phyloP scores from a whole-genome alignment of 2,888 invertebrate species.

The Dascillus cervinus region DNA sequence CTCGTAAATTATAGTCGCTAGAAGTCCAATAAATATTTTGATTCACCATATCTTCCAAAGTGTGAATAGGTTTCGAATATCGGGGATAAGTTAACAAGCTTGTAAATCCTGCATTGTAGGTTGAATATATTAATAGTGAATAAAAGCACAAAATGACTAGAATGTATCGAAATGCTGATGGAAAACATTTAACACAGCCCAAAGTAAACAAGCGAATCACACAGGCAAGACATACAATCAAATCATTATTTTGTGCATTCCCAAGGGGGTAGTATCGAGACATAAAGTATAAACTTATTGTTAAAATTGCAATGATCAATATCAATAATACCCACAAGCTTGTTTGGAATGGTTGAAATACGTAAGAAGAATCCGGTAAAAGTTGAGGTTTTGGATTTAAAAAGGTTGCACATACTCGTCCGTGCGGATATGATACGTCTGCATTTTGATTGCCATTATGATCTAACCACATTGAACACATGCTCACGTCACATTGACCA shows the following conservation, averaged over 20 bases:
- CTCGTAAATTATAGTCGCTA: slow-evolving; percentile 10
- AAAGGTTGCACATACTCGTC: slow-evolving; percentile 18
- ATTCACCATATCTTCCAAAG: slow-evolving; percentile 18
- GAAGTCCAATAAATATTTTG: slow-evolving; percentile 18
- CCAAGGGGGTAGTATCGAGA: no score
- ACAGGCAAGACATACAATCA: slow-evolving; percentile 1
- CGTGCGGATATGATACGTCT: slow-evolving; percentile 9
- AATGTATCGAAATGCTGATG: background rate
- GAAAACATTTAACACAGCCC: slow-evolving; percentile 5
- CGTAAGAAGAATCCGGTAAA: slow-evolving; percentile 3
- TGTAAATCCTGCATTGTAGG: slow-evolving; percentile 12
- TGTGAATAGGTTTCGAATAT: slow-evolving; percentile 7
- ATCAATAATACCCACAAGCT: slow-evolving; percentile 8
- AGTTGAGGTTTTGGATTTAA: slow-evolving; percentile 17
- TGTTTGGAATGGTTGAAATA: slow-evolving; percentile 8
- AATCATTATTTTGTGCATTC: slow-evolving; percentile 3
- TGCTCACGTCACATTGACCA: no score
- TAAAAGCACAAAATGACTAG: slow-evolving; percentile 5
- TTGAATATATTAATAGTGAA: slow-evolving; percentile 8
- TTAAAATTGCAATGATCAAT: background rate
- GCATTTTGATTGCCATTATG: no score
- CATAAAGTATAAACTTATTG: no score
- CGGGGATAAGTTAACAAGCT: slow-evolving; percentile 10
- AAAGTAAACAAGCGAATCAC: slow-evolving; percentile 3
- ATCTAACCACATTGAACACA: no score